Conservation (phyloP, 2,888 invertebrate genomes). For the Lydus trimaculatus region DNA sequence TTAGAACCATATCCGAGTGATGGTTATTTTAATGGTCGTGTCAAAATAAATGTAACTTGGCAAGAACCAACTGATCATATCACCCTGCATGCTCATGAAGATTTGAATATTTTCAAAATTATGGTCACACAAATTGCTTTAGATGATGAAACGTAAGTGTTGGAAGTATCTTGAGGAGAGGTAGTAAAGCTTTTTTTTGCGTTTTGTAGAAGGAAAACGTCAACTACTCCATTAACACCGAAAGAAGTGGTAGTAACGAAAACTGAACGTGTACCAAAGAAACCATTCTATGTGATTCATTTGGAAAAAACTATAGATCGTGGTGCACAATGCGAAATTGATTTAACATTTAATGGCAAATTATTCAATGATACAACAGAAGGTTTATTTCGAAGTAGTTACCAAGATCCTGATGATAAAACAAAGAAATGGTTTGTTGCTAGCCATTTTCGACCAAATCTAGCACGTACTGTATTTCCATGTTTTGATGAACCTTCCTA, state of each 20-base stretch:
- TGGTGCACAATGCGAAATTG: slow-evolving; percentile 68
- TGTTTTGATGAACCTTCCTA: slow-evolving; percentile 82
- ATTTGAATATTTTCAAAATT: slow-evolving; percentile 66
- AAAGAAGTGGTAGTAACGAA: slow-evolving; percentile 28
- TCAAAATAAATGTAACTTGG: slow-evolving; percentile 75
- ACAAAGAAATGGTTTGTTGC: slow-evolving; percentile 67
- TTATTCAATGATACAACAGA: slow-evolving; percentile 70
- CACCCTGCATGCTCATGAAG: slow-evolving; percentile 71
- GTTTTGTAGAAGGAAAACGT: slow-evolving; percentile 39
- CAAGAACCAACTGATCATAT: slow-evolving; percentile 68
- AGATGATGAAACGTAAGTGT: slow-evolving; percentile 44
- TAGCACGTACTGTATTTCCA: slow-evolving; percentile 79
- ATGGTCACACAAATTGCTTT: slow-evolving; percentile 43
- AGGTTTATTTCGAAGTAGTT: slow-evolving; percentile 75
- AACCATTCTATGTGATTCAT: slow-evolving; percentile 68
- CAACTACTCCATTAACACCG: slow-evolving; percentile 44
- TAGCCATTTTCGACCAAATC: slow-evolving; percentile 74
- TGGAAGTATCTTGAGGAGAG: too few relatives aligned
- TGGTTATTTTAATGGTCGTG: slow-evolving; percentile 71
- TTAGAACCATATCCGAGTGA: slow-evolving; percentile 72
- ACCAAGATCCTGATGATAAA: slow-evolving; percentile 59
- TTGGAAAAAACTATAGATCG: slow-evolving; percentile 67
- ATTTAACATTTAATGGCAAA: slow-evolving; percentile 71
- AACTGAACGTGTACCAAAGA: slow-evolving; percentile 66
- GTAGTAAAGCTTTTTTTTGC: neutral